Base-by-base conservation (phyloP, 2,888 invertebrate species). In the Chloromyia formosa region DNA sequence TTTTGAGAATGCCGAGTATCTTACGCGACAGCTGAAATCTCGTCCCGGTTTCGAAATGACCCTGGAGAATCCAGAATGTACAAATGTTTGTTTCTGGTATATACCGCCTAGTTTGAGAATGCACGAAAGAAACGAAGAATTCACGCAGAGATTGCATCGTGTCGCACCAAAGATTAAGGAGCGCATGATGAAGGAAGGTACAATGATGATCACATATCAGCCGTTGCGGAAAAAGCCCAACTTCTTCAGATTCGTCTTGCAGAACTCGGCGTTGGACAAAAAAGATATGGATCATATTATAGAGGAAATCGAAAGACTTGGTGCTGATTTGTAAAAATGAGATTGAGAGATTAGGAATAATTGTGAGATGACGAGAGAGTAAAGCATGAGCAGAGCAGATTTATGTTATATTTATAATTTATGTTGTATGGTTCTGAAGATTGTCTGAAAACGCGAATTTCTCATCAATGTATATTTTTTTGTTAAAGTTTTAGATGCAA, bases 61-160 rank as follows among this genome's bases (percentile, higher is more conserved):
- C 0, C 80, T 93, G 20, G 88, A 90, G 0, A 87, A 94, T 80
- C 97, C 97, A 0, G 94, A 98, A 85, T 97, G 93, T 82, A 95
- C 96, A 1, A 98, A 98, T 83, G 90, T 98, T 9, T 96, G 96
- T 85, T 98, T 98, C 84, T 98, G 97, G 97, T 98, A 96, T 82
- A 85, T 96, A 14, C 97, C 98, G 0, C 89, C 89, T n/a, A 92
- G 90, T 82, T 87, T 90, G 77, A 87, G 90, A 77, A 88, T 85
- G 62, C 85, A 82, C 77, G 88, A 84, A 77, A 83, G 87, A 74
- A 87, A 88, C 56, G 84, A 87, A 23, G 88, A 89, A 79, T 93
- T 88, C 81, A 87, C 88, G 78, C 88, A 90, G 78, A 89, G 88
- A 80, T 83, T 95, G 66, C 91, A 94, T 83, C 90, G 89, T 86